Evolutionary conservation across 2,888 invertebrate genomes (phyloP).

Genomic region (Epirrhoe alternata): DNA sequence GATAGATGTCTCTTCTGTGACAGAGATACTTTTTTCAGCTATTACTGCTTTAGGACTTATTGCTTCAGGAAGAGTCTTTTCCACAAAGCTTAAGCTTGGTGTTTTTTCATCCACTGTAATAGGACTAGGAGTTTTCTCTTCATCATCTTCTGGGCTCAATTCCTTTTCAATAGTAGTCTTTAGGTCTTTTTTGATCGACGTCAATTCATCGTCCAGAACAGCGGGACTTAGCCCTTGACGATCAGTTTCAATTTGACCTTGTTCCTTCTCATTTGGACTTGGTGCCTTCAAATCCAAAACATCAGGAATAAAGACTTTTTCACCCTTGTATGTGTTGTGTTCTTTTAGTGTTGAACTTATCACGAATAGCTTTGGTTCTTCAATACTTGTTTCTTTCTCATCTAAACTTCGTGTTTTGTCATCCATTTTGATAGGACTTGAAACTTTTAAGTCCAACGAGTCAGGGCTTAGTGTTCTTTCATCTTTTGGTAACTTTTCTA

Average conservation of each 20-base stretch:
- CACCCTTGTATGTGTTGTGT: neutral
- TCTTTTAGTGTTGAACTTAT: neutral
- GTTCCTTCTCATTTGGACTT: constrained; percentile 15
- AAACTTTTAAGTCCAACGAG: constrained; percentile 12
- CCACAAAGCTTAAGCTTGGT: constrained; percentile 16
- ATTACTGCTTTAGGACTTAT: neutral
- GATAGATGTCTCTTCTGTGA: constrained; percentile 16
- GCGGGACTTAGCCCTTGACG: neutral
- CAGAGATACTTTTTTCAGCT: neutral
- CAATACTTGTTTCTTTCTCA: neutral
- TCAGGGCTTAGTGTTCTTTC: constrained; percentile 12
- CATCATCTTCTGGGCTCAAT: constrained; percentile 30
- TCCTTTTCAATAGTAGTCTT: constrained; percentile 17
- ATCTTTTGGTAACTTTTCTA: constrained; percentile 6
- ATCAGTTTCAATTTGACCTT: constrained; percentile 8
- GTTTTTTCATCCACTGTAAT: constrained; percentile 33
- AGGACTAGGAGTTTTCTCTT: constrained; percentile 31
- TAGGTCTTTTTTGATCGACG: neutral
- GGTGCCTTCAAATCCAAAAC: constrained; percentile 20
- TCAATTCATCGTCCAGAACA: neutral
- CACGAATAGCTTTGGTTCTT: neutral
- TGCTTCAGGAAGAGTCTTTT: constrained; percentile 4
- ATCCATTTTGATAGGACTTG: constrained; percentile 2
- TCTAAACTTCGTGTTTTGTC: neutral
- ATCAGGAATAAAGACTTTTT: neutral